These are phyloP conservation scores for Drosophila burlai DNA, from an alignment of 1,140 invertebrate species.

Conservation along the genomic window DNA sequence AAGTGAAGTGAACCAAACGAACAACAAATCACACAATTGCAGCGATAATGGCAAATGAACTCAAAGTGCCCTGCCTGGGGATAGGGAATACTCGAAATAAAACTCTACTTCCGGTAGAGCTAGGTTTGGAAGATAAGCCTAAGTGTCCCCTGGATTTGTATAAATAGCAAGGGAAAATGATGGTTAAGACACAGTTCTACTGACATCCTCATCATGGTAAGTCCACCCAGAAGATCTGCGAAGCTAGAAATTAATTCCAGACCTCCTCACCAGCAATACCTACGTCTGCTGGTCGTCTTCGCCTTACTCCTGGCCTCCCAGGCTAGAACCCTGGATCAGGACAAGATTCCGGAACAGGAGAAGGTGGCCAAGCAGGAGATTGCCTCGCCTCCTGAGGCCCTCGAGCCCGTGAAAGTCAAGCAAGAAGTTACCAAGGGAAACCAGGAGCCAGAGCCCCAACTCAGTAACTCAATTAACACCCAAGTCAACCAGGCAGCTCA, in stretches of 20 bases:
- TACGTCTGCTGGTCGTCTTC: conserved; percentile 50
- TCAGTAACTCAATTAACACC: not conserved
- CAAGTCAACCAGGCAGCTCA: not conserved
- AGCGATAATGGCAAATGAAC: conserved; percentile 30
- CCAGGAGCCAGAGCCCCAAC: not conserved
- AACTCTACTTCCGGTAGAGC: conserved; percentile 27
- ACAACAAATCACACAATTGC: conserved; percentile 36
- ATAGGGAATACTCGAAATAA: conserved; percentile 41
- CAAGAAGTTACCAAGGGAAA: not conserved
- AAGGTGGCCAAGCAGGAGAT: conserved; percentile 7
- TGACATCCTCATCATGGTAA: conserved; percentile 71
- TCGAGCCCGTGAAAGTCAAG: conserved; percentile 3
- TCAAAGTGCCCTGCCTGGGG: conserved; percentile 30
- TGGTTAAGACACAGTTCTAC: conserved; percentile 56
- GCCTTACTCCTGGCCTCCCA: conserved; percentile 34
- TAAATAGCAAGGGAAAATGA: conserved; percentile 39
- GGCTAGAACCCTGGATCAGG: conserved; percentile 25
- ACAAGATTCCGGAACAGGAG: not conserved
- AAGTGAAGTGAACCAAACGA: conserved; percentile 51
- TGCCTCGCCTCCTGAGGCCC: not conserved
- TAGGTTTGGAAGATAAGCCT: conserved; percentile 1
- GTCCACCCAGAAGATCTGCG: conserved; percentile 8
- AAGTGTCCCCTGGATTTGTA: conserved; percentile 26
- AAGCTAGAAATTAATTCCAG: conserved; percentile 3
- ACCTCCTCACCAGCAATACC: conserved; percentile 24